Conservation (phyloP, 2,113 vertebrate species). For the Oncorhynchus keta region DNA sequence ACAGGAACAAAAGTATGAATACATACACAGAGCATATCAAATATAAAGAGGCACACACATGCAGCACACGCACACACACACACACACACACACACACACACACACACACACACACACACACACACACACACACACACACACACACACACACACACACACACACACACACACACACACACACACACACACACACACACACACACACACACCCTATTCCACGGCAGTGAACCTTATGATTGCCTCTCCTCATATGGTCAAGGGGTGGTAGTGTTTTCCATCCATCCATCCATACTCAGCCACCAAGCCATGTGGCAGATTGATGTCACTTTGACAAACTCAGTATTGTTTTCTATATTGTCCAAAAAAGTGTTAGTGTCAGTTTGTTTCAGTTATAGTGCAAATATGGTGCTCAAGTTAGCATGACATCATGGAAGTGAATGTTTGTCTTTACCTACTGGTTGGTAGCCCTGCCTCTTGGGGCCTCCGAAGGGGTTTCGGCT, state of each 20-base stretch:
- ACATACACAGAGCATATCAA: neutral
- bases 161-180: neutral
- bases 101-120: neutral
- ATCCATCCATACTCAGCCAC: neutral
- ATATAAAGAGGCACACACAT: no score
- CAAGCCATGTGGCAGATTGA: neutral
- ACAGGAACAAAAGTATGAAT: slow-evolving; percentile 1
- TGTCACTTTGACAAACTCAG: no score
- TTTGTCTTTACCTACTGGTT: slow-evolving; percentile 79
- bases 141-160: neutral
- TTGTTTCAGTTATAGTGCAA: neutral
- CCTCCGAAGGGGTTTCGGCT: slow-evolving; percentile 79
- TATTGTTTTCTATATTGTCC: no score
- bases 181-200: neutral
- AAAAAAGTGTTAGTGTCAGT: no score
- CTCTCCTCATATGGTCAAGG: neutral
- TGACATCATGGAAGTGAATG: neutral
- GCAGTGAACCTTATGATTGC: slow-evolving; percentile 7
- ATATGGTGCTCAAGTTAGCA: neutral
- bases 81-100: neutral
- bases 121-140: neutral
- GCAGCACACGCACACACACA: neutral
- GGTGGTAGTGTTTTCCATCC: neutral
- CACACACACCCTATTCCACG: neutral
- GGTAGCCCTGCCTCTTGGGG: slow-evolving; percentile 80